phyloP scores from a whole-genome alignment of 2,113 vertebrate species.

The Psettodes erumei region DNA sequence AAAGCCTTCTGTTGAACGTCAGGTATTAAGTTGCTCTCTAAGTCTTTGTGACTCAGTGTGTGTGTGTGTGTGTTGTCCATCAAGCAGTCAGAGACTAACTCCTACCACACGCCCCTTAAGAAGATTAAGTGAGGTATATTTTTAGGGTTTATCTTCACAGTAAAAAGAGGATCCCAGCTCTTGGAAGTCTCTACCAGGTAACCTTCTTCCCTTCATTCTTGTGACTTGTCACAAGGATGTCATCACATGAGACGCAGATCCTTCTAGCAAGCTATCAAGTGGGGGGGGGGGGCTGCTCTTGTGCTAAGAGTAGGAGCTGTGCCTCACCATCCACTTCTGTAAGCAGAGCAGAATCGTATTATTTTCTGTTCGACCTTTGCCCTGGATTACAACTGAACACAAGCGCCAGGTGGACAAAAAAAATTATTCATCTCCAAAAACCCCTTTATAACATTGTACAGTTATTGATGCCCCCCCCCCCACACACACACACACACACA shows the following conservation, averaged over 20 bases:
- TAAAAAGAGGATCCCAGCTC: slow-evolving; percentile 77
- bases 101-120: slow-evolving; percentile 82
- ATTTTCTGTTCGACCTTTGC: background rate
- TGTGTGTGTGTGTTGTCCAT: slow-evolving; percentile 35
- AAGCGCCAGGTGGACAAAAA: slow-evolving; percentile 33
- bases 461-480: too few species aligned
- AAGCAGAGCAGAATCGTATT: slow-evolving; percentile 25
- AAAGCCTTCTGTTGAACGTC: slow-evolving; percentile 21
- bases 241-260: background rate
- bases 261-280: slow-evolving; percentile 25
- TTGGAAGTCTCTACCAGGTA: slow-evolving; percentile 50
- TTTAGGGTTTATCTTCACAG: slow-evolving; percentile 89
- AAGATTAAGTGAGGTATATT: slow-evolving; percentile 91
- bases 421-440: background rate
- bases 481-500: too few species aligned
- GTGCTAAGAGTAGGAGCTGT: slow-evolving; percentile 51
- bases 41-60: slow-evolving; percentile 34
- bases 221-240: background rate
- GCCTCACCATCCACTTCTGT: slow-evolving; percentile 17
- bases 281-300: too few species aligned
- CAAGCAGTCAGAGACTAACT: slow-evolving; percentile 58
- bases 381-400: slow-evolving; percentile 33
- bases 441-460: background rate
- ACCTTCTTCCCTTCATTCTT: slow-evolving; percentile 25
- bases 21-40: slow-evolving; percentile 53